Percentiles rank a stretch among this genome's conserved stretches.
Conservation (phyloP, 1,140 invertebrate genomes). For the Hesperophylax magnus region DNA sequence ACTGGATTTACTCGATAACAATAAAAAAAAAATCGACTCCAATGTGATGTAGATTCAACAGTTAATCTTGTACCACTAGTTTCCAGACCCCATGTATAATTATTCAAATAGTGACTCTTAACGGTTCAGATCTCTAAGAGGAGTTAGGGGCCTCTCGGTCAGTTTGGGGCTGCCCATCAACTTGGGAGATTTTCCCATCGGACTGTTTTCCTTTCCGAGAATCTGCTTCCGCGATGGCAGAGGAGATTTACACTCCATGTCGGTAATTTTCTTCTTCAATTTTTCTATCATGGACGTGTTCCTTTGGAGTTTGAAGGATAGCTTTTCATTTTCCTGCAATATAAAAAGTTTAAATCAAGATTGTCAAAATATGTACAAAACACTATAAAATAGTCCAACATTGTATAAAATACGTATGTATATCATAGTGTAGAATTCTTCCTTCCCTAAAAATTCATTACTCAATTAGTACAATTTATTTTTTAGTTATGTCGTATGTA, state of each 20-base stretch:
- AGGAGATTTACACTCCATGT: slow-evolving; percentile 29
- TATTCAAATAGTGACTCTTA: not conserved
- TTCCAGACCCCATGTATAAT: too few relatives aligned
- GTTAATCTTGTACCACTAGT: too few relatives aligned
- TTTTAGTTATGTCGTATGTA: not conserved
- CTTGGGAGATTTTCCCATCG: slow-evolving; percentile 40
- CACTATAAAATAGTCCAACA: not conserved
- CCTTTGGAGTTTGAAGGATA: slow-evolving; percentile 42
- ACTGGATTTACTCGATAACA: too few relatives aligned
- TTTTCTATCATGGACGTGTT: slow-evolving; percentile 48
- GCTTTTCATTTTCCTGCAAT: slow-evolving; percentile 52
- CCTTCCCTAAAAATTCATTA: too few relatives aligned
- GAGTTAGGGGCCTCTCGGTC: slow-evolving; percentile 36
- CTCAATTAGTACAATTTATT: not conserved
- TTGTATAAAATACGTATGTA: not conserved
- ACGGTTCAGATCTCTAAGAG: slow-evolving; percentile 46
- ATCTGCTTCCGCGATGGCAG: slow-evolving; percentile 41
- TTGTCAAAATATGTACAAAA: too few relatives aligned
- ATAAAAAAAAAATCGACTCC: too few relatives aligned
- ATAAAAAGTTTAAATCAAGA: not conserved
- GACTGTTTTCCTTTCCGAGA: slow-evolving; percentile 50
- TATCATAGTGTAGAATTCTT: not conserved
- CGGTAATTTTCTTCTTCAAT: slow-evolving; percentile 37
- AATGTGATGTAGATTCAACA: too few relatives aligned
- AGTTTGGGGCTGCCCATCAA: slow-evolving; percentile 19